Percentiles rank a stretch among this genome's conserved stretches.
These are phyloP conservation scores for Nanger granti DNA, from an alignment of 2,113 vertebrate species.

Conservation along the genomic window DNA sequence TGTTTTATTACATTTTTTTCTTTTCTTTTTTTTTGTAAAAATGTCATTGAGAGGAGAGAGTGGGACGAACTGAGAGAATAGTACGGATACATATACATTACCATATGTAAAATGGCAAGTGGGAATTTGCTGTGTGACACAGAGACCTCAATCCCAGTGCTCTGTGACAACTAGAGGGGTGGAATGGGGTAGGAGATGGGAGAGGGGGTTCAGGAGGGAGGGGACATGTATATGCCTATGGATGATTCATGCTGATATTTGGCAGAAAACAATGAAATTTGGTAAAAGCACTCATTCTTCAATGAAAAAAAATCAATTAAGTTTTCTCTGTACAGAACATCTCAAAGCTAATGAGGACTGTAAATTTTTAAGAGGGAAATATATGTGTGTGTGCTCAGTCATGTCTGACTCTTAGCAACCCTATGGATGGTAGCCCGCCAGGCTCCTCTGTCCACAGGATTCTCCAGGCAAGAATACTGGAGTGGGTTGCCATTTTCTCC, in stretches of 20 bases:
- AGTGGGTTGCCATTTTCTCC: background rate
- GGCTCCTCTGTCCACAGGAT: background rate
- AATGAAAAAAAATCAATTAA: slow-evolving; percentile 14
- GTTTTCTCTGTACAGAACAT: background rate
- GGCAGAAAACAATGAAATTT: background rate
- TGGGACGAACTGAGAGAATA: too few species aligned
- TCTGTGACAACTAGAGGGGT: too few species aligned
- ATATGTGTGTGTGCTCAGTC: background rate
- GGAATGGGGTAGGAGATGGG: too few species aligned
- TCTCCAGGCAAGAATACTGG: background rate
- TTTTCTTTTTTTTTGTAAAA: too few species aligned
- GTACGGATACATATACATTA: too few species aligned
- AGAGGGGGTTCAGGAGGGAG: background rate
- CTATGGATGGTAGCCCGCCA: background rate
- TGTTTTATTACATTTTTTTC: too few species aligned
- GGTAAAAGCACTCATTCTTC: background rate
- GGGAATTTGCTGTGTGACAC: background rate
- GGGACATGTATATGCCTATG: background rate
- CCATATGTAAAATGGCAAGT: too few species aligned
- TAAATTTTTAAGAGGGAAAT: background rate
- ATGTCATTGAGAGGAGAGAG: too few species aligned
- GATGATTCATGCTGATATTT: background rate
- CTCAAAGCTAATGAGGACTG: background rate
- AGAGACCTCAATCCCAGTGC: too few species aligned
- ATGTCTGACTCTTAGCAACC: background rate